Evolutionary conservation across 2,888 invertebrate genomes (phyloP).

Genomic region (Saturnia pavonia): DNA sequence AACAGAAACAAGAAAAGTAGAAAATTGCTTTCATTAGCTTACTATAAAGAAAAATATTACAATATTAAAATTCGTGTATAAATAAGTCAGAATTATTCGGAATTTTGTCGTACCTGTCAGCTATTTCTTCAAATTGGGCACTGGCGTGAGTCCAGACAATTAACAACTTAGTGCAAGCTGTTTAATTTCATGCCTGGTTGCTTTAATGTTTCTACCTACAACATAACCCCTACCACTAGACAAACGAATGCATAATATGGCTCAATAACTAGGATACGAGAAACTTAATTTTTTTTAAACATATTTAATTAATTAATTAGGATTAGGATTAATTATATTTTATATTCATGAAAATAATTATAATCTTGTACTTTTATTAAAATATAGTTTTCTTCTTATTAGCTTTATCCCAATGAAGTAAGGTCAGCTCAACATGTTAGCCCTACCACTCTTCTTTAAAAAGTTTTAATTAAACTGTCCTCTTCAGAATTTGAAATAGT

Average conservation of each 20-base stretch:
- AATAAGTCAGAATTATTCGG: not conserved
- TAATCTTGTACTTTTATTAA: too few relatives aligned
- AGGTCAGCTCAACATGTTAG: too few relatives aligned
- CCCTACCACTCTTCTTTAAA: too few relatives aligned
- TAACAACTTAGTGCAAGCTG: slow-evolving; percentile 72
- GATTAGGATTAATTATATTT: too few relatives aligned
- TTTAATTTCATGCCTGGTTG: slow-evolving; percentile 73
- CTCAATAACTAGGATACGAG: not conserved
- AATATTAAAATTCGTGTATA: not conserved
- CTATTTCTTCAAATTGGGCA: slow-evolving; percentile 67
- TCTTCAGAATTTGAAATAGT: not conserved
- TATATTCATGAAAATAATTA: too few relatives aligned
- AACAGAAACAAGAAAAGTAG: too few relatives aligned
- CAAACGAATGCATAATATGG: not conserved
- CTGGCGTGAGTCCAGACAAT: slow-evolving; percentile 69
- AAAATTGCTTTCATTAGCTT: too few relatives aligned
- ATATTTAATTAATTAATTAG: too few relatives aligned
- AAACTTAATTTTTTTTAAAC: too few relatives aligned
- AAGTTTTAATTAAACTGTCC: not conserved
- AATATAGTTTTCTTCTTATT: too few relatives aligned
- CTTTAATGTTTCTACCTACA: slow-evolving; percentile 32
- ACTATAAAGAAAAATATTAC: too few relatives aligned
- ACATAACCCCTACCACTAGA: slow-evolving; percentile 16
- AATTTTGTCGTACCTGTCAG: slow-evolving; percentile 38
- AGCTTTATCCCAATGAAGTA: too few relatives aligned